These are phyloP conservation scores for Ornithoptera alexandrae DNA, from an alignment of 2,888 invertebrate species.

Conservation along the genomic window DNA sequence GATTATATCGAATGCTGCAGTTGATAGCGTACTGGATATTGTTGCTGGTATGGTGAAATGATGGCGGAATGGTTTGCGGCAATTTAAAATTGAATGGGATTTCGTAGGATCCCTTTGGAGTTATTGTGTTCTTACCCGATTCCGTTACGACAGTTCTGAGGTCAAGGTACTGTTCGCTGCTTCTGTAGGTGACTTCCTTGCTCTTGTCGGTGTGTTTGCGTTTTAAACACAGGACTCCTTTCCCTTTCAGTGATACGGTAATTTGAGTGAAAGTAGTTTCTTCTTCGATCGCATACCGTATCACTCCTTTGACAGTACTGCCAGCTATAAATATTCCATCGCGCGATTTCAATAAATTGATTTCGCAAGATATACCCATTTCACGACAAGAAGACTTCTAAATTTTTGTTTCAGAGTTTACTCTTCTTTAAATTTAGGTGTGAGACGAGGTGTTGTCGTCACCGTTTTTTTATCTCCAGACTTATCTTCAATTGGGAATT, in stretches of 20 bases:
- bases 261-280: conserved; percentile 34
- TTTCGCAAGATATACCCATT: conserved; percentile 40
- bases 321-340: conserved; percentile 35
- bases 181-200: conserved; percentile 13
- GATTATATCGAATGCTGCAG: conserved; percentile 37
- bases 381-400: background rate
- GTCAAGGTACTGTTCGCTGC: conserved; percentile 34
- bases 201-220: conserved; percentile 20
- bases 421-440: background rate
- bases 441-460: background rate
- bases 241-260: conserved; percentile 37
- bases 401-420: background rate
- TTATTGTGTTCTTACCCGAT: background rate
- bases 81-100: conserved; percentile 37
- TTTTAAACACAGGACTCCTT: conserved; percentile 21
- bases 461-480: background rate
- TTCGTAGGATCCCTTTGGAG: conserved; percentile 33
- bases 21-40: conserved; percentile 20
- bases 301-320: conserved; percentile 34
- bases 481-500: background rate
- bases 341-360: conserved; percentile 32
- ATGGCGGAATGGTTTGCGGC: conserved; percentile 37
- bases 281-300: conserved; percentile 37
- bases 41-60: conserved; percentile 22
- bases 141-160: conserved; percentile 26